Evolutionary conservation across 2,113 vertebrate species (phyloP).

Genomic region (Leptosomus discolor): DNA sequence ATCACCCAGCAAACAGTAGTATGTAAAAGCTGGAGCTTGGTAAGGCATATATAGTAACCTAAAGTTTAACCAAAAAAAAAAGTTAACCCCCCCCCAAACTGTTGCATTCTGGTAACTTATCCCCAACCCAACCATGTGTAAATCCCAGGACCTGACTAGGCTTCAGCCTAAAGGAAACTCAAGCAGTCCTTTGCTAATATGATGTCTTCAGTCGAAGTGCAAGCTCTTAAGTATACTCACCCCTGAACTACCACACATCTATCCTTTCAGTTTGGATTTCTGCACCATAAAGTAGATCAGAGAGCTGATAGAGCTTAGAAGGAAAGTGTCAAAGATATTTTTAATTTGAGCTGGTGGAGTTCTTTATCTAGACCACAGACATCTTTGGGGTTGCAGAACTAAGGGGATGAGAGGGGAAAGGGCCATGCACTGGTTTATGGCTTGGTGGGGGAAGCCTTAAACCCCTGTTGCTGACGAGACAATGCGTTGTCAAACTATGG

Average conservation of each 20-base stretch:
- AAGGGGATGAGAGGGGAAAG: background rate
- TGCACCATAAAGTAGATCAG: constrained; percentile 17
- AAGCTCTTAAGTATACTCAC: background rate
- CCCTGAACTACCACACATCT: background rate
- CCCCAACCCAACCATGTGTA: background rate
- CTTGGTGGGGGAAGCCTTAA: background rate
- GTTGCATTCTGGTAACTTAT: background rate
- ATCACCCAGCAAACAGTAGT: background rate
- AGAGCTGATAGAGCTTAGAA: constrained; percentile 45
- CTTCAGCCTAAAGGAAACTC: background rate
- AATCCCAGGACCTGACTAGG: background rate
- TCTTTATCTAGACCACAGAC: constrained; percentile 3
- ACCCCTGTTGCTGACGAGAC: background rate
- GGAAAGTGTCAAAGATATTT: background rate
- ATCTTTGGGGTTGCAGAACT: background rate
- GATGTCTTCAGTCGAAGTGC: background rate
- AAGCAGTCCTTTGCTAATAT: background rate
- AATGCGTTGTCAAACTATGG: background rate
- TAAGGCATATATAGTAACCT: background rate
- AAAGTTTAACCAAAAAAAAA: background rate
- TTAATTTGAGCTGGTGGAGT: constrained; percentile 17
- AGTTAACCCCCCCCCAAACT: background rate
- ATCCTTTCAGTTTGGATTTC: background rate
- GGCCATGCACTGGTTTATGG: background rate
- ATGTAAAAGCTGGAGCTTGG: background rate